These are phyloP conservation scores for Garra rufa DNA, from an alignment of 2,113 vertebrate genomes.

Conservation along the genomic window DNA sequence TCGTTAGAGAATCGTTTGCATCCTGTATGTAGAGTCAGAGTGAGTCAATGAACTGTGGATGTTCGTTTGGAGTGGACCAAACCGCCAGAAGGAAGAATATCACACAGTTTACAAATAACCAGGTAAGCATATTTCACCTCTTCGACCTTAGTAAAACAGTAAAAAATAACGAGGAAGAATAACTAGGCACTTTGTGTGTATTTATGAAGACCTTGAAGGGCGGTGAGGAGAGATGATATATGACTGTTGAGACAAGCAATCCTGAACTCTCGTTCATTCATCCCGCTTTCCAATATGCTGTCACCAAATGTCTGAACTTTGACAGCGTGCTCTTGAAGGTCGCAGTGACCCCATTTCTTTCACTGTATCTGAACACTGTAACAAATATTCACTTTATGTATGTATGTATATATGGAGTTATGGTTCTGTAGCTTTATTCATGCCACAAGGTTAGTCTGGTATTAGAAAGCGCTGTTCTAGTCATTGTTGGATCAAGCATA, in stretches of 20 bases:
- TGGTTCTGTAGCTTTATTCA: background rate
- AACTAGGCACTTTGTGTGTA: background rate
- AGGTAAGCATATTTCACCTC: background rate
- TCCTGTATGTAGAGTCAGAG: background rate
- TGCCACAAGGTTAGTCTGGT: slow-evolving; percentile 19
- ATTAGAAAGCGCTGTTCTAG: background rate
- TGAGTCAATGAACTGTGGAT: background rate
- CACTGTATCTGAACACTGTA: slow-evolving; percentile 21
- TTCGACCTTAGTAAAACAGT: background rate
- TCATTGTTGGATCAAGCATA: background rate
- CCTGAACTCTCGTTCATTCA: slow-evolving; percentile 44
- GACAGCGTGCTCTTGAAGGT: slow-evolving; percentile 60
- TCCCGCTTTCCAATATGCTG: slow-evolving; percentile 48
- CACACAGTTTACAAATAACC: background rate
- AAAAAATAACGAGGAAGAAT: background rate
- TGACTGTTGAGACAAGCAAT: slow-evolving; percentile 66
- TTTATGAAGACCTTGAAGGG: slow-evolving; percentile 10
- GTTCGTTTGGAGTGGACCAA: background rate
- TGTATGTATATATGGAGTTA: background rate
- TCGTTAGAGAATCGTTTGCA: background rate
- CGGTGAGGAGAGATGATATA: slow-evolving; percentile 69
- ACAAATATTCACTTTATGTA: background rate
- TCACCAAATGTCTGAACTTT: slow-evolving; percentile 69
- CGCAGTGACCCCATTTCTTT: slow-evolving; percentile 65
- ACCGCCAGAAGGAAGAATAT: background rate